Base-by-base conservation (phyloP, 2,888 invertebrate genomes). In the Drosophila mettleri region DNA sequence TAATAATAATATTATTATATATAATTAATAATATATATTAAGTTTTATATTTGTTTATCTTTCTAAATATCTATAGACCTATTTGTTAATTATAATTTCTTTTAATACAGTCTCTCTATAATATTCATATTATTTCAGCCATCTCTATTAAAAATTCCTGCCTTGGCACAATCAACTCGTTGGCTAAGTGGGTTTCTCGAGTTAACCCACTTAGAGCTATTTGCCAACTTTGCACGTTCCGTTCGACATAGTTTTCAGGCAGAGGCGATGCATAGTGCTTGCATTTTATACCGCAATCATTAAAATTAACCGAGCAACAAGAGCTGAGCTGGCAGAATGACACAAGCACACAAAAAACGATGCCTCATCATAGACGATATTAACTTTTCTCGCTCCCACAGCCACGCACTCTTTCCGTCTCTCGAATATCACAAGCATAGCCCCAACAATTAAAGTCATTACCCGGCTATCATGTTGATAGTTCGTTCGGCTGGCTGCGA, bases 391-490 rank as follows among this genome's bases (percentile, higher is more conserved):
- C 31, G n/a, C 39, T 3, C 8, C 16, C 7, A 12, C 29, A 4
- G 9, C 22, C 33, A 3, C 46, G 7, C 27, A 8, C 27, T 27
- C 18, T 2, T 12, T 2, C 22, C 48, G 33, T 18, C 57, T 53
- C 48, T 62, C 36, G 18, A 43, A 61, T 67, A 59, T 55, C 53
- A 53, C 24, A 53, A 29, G 53, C 63, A 54, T 16, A 45, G 3
- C 43, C 43, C 58, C 54, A 64, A 49, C 87, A 86, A 86, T 88
- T 88, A 85, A 88, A 86, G 75, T 69, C 87, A 87, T 88, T 84
- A 86, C 74, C 69, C 81, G 71, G 64, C 89, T 75, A 88, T 84
- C 80, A 80, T 76, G 78, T 77, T 85, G 66, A 88, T 83, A 86
- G 86, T 72, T 58, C 33, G 86, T 72, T 58, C 33, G 46, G 61